phyloP scores from a whole-genome alignment of 1,140 invertebrate genomes.

The Drosophila subobscura region DNA sequence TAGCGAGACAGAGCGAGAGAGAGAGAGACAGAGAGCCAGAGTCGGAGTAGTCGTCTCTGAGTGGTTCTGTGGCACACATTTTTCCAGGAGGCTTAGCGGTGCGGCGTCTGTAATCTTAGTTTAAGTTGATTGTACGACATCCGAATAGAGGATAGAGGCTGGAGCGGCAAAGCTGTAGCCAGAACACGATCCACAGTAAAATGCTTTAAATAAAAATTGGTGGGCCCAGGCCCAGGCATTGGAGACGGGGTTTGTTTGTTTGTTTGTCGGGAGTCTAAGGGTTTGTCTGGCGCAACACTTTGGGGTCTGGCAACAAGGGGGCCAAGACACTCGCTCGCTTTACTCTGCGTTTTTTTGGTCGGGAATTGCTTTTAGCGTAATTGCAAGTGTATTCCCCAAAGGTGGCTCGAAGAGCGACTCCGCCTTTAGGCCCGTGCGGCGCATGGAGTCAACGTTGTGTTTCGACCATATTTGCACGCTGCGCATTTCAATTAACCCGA shows the following conservation, averaged over 20 bases:
- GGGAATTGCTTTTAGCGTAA: constrained; percentile 79
- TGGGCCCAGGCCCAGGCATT: constrained; percentile 34
- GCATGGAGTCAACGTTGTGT: constrained; percentile 14
- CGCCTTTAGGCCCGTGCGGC: constrained; percentile 60
- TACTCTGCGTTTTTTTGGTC: constrained; percentile 21
- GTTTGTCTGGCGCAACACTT: constrained; percentile 47
- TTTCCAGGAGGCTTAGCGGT: constrained; percentile 69
- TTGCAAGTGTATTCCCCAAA: constrained; percentile 72
- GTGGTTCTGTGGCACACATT: constrained; percentile 70
- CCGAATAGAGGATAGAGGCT: constrained; percentile 16
- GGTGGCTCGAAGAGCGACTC: constrained; percentile 49
- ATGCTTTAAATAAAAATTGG: constrained; percentile 66
- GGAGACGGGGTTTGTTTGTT: constrained; percentile 20
- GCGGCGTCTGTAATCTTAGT: constrained; percentile 74
- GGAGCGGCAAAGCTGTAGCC: too few species aligned
- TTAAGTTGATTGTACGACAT: constrained; percentile 78
- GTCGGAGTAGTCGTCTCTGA: constrained; percentile 28
- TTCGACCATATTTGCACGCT: constrained; percentile 56
- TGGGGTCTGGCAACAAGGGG: constrained; percentile 32
- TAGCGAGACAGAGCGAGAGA: neutral
- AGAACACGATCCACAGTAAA: constrained; percentile 46
- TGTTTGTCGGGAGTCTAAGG: constrained; percentile 38
- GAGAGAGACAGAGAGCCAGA: neutral
- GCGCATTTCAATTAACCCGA: constrained; percentile 69
- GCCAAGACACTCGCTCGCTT: constrained; percentile 15